Conservation (phyloP, 2,113 vertebrate genomes). For the Spea bombifrons region DNA sequence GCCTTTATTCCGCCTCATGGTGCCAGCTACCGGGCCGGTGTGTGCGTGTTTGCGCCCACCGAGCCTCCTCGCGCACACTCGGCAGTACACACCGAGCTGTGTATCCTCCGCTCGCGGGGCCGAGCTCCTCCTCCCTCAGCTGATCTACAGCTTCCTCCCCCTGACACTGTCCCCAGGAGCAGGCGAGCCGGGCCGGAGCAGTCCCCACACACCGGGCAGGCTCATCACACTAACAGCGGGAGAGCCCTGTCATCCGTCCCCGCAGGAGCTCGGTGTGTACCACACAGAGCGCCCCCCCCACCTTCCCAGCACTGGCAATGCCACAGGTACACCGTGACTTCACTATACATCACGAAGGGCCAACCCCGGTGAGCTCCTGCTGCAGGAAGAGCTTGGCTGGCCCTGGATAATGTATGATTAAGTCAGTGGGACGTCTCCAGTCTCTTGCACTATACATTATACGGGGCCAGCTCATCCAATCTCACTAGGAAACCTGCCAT, state of each 20-base stretch:
- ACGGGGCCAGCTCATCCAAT: too few species aligned
- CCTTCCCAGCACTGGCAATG: not conserved
- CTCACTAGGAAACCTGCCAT: too few species aligned
- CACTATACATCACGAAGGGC: too few species aligned
- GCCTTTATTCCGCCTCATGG: constrained; percentile 79
- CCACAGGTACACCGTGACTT: not conserved
- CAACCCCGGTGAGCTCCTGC: too few species aligned
- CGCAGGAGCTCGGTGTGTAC: not conserved
- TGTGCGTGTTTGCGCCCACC: constrained; percentile 47
- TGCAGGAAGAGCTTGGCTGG: too few species aligned
- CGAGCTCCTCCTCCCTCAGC: constrained; percentile 30
- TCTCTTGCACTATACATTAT: too few species aligned
- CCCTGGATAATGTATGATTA: too few species aligned
- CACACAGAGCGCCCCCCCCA: not conserved
- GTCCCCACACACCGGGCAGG: not conserved
- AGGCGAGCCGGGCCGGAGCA: not conserved
- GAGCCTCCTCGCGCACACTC: constrained; percentile 52
- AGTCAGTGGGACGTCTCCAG: too few species aligned
- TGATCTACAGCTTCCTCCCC: constrained; percentile 44
- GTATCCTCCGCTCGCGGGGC: constrained; percentile 34
- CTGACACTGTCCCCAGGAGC: constrained; percentile 20
- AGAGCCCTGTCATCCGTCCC: not conserved
- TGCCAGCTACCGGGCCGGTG: constrained; percentile 50
- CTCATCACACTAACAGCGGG: not conserved
- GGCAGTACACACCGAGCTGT: constrained; percentile 32